Conservation (phyloP, 2,888 invertebrate genomes). For the Andrena haemorrhoa region DNA sequence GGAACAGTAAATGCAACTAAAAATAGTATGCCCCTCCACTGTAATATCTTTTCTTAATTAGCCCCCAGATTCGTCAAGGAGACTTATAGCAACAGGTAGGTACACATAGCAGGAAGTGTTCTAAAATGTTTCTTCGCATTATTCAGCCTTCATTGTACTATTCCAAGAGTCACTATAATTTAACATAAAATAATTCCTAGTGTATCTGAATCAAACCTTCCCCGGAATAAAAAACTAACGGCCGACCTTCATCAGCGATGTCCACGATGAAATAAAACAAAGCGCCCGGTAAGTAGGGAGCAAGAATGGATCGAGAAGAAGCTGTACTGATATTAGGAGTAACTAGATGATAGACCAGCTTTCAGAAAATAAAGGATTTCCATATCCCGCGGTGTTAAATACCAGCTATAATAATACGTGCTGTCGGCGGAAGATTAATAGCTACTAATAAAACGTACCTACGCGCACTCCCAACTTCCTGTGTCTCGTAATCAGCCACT, state of each 20-base stretch:
- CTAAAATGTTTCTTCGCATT: background rate
- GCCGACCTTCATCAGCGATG: background rate
- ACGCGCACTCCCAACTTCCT: slow-evolving; percentile 4
- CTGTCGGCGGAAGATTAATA: slow-evolving; percentile 43
- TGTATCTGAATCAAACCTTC: background rate
- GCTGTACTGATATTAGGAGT: slow-evolving; percentile 5
- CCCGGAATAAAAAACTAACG: background rate
- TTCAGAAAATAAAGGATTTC: slow-evolving; percentile 29
- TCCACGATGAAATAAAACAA: background rate
- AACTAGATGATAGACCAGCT: slow-evolving; percentile 31
- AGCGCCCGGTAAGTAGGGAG: background rate
- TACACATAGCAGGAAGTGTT: no score
- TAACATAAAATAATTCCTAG: background rate
- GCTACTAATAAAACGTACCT: slow-evolving; percentile 34
- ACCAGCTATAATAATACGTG: slow-evolving; percentile 35
- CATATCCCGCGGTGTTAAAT: slow-evolving; percentile 52
- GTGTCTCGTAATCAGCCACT: background rate
- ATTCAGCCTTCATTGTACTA: background rate
- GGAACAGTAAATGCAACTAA: no score
- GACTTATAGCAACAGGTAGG: no score
- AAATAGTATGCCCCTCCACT: no score
- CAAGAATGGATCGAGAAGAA: background rate
- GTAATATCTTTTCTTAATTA: no score
- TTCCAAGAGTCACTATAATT: background rate
- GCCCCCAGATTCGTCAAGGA: no score